These are phyloP conservation scores for Bubalus kerabau DNA, from an alignment of 2,113 vertebrate genomes.

Conservation along the genomic window DNA sequence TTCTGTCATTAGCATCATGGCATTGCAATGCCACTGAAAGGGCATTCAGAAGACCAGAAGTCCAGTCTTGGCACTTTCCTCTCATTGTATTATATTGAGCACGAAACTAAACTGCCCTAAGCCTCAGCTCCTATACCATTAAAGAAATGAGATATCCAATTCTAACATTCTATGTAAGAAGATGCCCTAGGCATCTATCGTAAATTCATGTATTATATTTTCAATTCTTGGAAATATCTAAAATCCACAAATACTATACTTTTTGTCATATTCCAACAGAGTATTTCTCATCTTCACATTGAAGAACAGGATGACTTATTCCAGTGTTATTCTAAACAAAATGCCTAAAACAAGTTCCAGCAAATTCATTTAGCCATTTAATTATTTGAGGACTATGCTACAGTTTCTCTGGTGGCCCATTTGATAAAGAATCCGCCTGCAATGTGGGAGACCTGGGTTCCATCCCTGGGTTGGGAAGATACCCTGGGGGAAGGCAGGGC, in stretches of 20 bases:
- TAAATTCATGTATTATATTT: not conserved
- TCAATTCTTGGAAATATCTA: not conserved
- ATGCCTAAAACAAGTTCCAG: not conserved
- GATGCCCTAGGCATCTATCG: not conserved
- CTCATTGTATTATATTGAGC: not conserved
- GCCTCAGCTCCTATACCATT: not conserved
- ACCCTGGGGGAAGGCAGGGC: not conserved
- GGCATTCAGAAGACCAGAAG: fast-evolving
- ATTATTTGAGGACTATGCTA: not conserved
- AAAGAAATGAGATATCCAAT: not conserved
- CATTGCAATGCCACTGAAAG: too few relatives aligned
- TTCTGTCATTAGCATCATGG: not conserved
- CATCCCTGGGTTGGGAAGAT: not conserved
- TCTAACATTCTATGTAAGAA: not conserved
- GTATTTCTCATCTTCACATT: not conserved
- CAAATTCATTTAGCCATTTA: not conserved
- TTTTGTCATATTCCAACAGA: not conserved
- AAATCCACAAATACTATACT: not conserved
- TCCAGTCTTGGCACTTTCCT: not conserved
- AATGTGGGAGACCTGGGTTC: not conserved
- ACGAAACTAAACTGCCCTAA: too few relatives aligned
- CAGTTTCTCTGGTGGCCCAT: not conserved
- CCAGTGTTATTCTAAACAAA: not conserved
- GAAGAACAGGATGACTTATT: not conserved
- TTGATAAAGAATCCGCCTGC: not conserved